Conservation (phyloP, 2,113 vertebrate species). For the Notarius lentiginosus region DNA sequence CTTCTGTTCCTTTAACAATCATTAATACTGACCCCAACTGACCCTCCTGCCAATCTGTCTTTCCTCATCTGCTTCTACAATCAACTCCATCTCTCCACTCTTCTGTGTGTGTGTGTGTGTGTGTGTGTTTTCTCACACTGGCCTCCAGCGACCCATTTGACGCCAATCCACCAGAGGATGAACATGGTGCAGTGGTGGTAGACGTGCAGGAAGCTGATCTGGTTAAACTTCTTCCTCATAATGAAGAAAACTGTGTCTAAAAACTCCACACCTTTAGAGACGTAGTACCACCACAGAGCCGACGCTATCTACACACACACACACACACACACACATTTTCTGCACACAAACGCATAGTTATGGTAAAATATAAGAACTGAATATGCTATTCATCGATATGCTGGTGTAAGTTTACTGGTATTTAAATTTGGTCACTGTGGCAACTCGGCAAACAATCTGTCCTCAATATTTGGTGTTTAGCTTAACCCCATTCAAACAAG, state of each 20-base stretch:
- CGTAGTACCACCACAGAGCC: slow-evolving; percentile 98
- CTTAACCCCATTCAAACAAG: background rate
- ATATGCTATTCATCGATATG: background rate
- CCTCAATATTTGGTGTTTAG: background rate
- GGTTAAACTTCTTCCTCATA: slow-evolving; percentile 97
- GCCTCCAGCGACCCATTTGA: slow-evolving; percentile 98
- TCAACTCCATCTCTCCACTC: background rate
- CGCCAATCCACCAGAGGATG: slow-evolving; percentile 98
- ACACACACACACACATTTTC: background rate
- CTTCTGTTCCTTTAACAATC: background rate
- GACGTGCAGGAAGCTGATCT: slow-evolving; percentile 97
- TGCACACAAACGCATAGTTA: background rate
- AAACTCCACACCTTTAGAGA: slow-evolving; percentile 97
- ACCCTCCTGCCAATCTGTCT: background rate
- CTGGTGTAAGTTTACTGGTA: background rate
- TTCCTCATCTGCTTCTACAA: background rate
- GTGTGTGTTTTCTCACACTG: slow-evolving; percentile 80
- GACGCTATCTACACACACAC: slow-evolving; percentile 86
- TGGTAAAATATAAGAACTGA: background rate
- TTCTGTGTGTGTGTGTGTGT: background rate
- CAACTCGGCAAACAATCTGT: background rate
- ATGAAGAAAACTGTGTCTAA: slow-evolving; percentile 98
- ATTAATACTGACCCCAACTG: background rate
- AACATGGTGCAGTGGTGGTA: slow-evolving; percentile 99
- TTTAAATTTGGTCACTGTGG: background rate